These are phyloP conservation scores for Microcebus jonahi DNA, from an alignment of 2,113 vertebrate genomes.

Conservation along the genomic window DNA sequence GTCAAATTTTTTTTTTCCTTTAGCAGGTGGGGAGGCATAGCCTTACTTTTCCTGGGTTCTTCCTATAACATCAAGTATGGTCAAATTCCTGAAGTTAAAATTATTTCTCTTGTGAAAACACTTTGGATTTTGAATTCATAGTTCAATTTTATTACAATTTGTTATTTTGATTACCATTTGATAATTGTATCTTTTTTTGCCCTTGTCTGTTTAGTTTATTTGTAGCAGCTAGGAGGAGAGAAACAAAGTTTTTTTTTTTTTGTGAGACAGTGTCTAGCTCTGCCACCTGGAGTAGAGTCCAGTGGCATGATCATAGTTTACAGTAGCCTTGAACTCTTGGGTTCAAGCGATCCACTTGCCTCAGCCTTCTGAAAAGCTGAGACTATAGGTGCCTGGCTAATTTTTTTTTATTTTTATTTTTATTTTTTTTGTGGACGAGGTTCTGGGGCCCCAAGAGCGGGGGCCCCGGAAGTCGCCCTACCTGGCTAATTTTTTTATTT, in stretches of 20 bases:
- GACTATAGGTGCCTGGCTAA: too few relatives aligned
- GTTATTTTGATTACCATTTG: neutral
- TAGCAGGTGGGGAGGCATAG: neutral
- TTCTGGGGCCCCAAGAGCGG: too few relatives aligned
- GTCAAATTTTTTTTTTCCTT: neutral
- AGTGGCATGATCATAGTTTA: neutral
- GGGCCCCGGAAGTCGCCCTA: too few relatives aligned
- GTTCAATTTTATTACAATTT: neutral
- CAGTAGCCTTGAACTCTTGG: neutral
- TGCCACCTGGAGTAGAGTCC: neutral
- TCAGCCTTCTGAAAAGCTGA: too few relatives aligned
- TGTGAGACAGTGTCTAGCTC: neutral
- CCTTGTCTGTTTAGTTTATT: neutral
- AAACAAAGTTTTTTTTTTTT: neutral
- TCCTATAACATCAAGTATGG: neutral
- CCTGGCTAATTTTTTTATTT: too few relatives aligned
- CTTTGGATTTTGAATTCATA: neutral
- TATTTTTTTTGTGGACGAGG: too few relatives aligned
- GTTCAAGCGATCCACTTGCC: too few relatives aligned
- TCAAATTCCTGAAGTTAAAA: neutral
- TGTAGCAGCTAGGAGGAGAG: neutral
- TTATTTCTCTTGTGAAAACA: neutral
- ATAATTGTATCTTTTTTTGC: neutral
- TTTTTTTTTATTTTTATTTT: too few relatives aligned
- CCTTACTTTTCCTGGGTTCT: neutral